These are phyloP conservation scores for Rhadina sibilatrix DNA, from an alignment of 2,113 vertebrate genomes.

Conservation along the genomic window DNA sequence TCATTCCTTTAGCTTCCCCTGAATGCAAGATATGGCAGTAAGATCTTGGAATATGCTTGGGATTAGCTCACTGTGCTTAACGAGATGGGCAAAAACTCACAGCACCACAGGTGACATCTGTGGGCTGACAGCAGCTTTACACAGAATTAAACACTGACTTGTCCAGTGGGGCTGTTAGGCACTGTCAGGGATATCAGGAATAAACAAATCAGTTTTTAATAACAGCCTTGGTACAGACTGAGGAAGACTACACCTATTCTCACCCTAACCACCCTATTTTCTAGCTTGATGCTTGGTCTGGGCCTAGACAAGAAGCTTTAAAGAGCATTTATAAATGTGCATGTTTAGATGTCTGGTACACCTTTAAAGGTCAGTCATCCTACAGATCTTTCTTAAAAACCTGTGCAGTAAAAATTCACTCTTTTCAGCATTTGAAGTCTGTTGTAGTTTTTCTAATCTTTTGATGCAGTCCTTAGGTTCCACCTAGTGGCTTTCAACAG, in stretches of 20 bases:
- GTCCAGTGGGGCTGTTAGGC: neutral
- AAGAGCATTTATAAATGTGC: neutral
- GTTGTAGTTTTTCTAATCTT: neutral
- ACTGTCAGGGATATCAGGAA: neutral
- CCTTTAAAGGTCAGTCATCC: neutral
- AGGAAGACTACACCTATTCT: neutral
- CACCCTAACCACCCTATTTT: neutral
- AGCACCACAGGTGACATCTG: neutral
- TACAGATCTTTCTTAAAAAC: neutral
- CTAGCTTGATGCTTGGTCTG: neutral
- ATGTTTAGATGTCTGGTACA: neutral
- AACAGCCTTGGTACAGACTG: neutral
- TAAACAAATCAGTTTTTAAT: neutral
- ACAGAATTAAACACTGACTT: neutral
- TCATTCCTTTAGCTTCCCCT: neutral
- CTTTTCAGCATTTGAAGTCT: neutral
- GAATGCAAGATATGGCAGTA: neutral
- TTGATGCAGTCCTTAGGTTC: neutral
- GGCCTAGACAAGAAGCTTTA: neutral
- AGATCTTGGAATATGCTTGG: neutral
- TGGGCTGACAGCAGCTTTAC: neutral
- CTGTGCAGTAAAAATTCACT: neutral
- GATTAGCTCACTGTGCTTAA: neutral
- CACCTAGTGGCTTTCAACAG: constrained; percentile 36
- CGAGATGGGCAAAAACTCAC: accelerated